Evolutionary conservation across 2,797 vertebrate genomes (phyloP).

Genomic region (Arremon brunneinucha): DNA sequence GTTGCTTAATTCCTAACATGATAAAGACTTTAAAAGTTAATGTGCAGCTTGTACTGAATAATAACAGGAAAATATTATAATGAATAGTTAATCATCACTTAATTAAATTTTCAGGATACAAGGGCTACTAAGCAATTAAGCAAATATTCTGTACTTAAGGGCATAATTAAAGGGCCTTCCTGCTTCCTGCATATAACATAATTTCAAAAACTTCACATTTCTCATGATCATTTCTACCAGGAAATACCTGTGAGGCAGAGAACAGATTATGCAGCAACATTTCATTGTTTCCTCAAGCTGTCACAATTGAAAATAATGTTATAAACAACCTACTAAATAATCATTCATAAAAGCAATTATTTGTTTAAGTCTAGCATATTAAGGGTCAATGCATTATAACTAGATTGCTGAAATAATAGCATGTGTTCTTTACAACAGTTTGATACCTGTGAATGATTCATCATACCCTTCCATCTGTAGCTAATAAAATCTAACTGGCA

Average conservation of each 20-base stretch:
- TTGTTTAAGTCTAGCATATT: neutral
- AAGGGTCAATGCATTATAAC: neutral
- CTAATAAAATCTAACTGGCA: neutral
- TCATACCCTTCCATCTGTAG: neutral
- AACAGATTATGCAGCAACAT: neutral
- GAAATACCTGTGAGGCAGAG: conserved; percentile 42
- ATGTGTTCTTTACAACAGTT: neutral
- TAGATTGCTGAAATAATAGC: neutral
- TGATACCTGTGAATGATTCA: neutral
- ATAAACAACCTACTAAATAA: neutral
- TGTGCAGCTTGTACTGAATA: conserved; percentile 37
- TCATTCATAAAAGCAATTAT: neutral
- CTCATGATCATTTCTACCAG: neutral
- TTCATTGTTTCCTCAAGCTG: conserved; percentile 20
- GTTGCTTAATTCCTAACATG: conserved; percentile 23
- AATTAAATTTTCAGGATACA: conserved; percentile 60
- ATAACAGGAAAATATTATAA: conserved; percentile 63
- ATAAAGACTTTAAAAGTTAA: conserved; percentile 41
- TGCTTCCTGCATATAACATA: conserved; percentile 41
- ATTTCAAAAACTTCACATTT: conserved; percentile 50
- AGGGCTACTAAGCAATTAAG: conserved; percentile 59
- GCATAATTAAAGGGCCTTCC: conserved; percentile 54
- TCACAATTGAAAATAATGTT: neutral
- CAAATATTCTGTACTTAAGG: conserved; percentile 57
- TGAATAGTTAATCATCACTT: conserved; percentile 60